Base-by-base conservation (phyloP, 2,888 invertebrate genomes). In the Chamaedrilus cognettii region DNA sequence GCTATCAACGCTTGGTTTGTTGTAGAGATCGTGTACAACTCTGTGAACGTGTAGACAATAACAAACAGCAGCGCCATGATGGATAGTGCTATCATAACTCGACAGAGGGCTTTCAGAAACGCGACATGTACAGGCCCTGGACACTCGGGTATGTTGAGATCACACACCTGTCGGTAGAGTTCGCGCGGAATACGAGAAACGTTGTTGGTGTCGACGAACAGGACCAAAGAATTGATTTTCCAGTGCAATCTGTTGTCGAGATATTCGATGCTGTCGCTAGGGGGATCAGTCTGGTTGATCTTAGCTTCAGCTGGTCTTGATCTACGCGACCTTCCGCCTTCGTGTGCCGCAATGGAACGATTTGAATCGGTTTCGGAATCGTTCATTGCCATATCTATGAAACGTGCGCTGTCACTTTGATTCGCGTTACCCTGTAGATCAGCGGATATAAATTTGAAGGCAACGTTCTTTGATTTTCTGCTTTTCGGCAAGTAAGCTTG, bases 41-140 rank as follows among this genome's bases (percentile, higher is more conserved):
- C 78, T 30, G 79, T 80, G 70, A 80, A 81, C 2, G 80, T 78
- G 77, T 79, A 77, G 42, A 82, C 78, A 23, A 81, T 78, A 42
- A 81, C 74, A 75, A 80, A 77, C 1, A 82, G 79, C 69, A 82
- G 79, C 59, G 77, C 75, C 1, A 82, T 72, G 69, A 81, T 82
- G 2, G 80, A 67, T 0, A 81, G 77, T 67, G 82, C 80, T 32
- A 78, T 77, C 50, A 79, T 71, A 67, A 82, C 79, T 69, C 80
- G 78, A 23, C 77, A 77, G 3, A 79, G 79, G 15, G 80, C 80
- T 28, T 74, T 70, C 11, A 80, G 68, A 1, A 81, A 73, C 65
- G 79, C 80, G n/a, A 77, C 70, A 68, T 80, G 79, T 0, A 81
- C 78, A 0, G 81, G 80, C 0, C 82, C 82, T 0, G 82, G 82